Evolutionary conservation across 2,113 vertebrate species (phyloP), one percentile per base, ranked within the genome.

Genomic region (Bettongia penicillata): DNA sequence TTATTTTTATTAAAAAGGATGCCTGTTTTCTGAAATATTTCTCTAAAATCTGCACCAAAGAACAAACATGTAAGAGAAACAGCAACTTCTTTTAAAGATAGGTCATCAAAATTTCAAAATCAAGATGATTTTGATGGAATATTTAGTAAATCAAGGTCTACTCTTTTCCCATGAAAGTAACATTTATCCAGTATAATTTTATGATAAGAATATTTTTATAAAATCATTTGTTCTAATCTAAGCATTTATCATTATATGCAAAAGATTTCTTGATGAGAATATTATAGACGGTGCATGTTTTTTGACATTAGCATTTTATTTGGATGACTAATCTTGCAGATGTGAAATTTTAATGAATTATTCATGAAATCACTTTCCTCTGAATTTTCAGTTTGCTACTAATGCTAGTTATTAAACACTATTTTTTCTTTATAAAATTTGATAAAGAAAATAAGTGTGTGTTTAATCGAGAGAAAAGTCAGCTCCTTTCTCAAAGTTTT

Each of bases 241-340:
- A 98, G 98, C 98, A 98, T 99, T 99, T 98, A 99, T 99, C 99
- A 98, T 99, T 99, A 98, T 99, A 98, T 98, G 98, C 98, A 99
- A 98, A 98, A 98, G 98, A 99, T 98, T 98, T 98, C 98, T 99
- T 99, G 98, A 99, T 99, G 98, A 99, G 99, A 98, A 98, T 99
- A 98, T 98, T 99, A 99, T 98, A 99, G 98, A 98, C 96, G 97
- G 98, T 98, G 98, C 98, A 96, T 99, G 98, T 99, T 99, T 99
- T 84, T 98, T 99, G 98, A 99, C 98, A 99, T 99, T 99, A 99
- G 99, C 98, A 98, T 99, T 99, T 99, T 99, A 98, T 99, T 99
- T 99, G 99, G 98, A 99, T 99, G 99, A 99, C 98, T 99, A 99
- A 99, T 99, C 98, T 99, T 98, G 99, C 98, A 99, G 98, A 99